A percentile compares a stretch with the other conserved stretches of the same genome.
Conservation (phyloP, 2,797 vertebrate genomes). For the Mallotus villosus region DNA sequence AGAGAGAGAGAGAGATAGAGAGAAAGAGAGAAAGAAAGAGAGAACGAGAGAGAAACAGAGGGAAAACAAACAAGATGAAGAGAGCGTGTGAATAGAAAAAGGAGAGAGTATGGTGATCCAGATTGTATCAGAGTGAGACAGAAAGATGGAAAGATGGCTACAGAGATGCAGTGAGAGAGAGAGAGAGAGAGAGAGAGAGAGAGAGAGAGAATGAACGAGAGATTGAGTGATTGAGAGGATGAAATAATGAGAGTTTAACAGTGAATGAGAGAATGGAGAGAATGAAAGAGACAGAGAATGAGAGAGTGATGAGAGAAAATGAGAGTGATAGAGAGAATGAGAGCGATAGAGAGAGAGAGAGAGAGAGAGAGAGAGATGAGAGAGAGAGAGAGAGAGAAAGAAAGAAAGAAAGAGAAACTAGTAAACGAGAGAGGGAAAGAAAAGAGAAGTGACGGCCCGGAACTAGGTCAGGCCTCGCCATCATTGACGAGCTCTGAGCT, state of each 20-base stretch:
- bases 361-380: slow-evolving; percentile 25
- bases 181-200: neutral
- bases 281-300: slow-evolving; percentile 17
- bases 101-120: slow-evolving; percentile 24
- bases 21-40: neutral
- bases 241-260: slow-evolving; percentile 49
- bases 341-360: slow-evolving; percentile 9
- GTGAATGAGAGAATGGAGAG: slow-evolving; percentile 57
- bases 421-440: slow-evolving; percentile 49
- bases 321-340: neutral
- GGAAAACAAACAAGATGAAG: neutral
- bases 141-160: neutral
- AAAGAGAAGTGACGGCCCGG: slow-evolving; percentile 39
- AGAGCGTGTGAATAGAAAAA: neutral
- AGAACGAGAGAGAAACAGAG: slow-evolving; percentile 37
- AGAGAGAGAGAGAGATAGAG: neutral
- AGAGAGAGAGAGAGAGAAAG: slow-evolving; percentile 34
- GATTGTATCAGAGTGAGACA: neutral
- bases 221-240: slow-evolving; percentile 60
- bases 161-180: neutral
- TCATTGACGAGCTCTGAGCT: slow-evolving; percentile 62
- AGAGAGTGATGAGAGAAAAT: slow-evolving; percentile 28
- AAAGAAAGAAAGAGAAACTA: slow-evolving; percentile 53
- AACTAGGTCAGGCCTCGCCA: slow-evolving; percentile 72
- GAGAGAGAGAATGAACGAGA: slow-evolving; percentile 7